Percentiles rank a stretch among this genome's conserved stretches.
These are phyloP conservation scores for Dendropsophus ebraccatus DNA, from an alignment of 2,113 vertebrate species.

Conservation along the genomic window DNA sequence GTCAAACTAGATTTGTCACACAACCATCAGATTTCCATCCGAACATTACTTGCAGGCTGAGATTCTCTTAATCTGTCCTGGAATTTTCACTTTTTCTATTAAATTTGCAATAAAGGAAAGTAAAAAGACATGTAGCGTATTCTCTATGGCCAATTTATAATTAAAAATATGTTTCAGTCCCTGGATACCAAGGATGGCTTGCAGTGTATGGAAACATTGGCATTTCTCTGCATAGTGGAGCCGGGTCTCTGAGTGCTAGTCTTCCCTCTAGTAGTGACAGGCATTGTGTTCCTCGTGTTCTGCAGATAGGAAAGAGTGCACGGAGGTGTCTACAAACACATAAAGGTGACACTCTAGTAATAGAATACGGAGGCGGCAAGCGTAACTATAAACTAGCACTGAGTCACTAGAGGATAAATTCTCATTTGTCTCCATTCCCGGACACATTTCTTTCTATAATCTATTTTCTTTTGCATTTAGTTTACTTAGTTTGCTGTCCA, in stretches of 20 bases:
- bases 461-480: conserved; percentile 21
- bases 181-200: neutral
- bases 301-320: conserved; percentile 14
- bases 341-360: conserved; percentile 43
- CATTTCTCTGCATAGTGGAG: neutral
- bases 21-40: conserved; percentile 2
- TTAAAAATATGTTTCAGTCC: conserved; percentile 18
- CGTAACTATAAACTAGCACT: conserved; percentile 3
- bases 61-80: conserved; percentile 8
- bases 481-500: neutral
- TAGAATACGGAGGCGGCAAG: conserved; percentile 35
- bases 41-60: neutral
- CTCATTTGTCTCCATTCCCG: conserved; percentile 22
- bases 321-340: conserved; percentile 31
- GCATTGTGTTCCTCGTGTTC: conserved; percentile 17
- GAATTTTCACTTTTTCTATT: neutral
- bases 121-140: conserved; percentile 34
- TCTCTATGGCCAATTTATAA: conserved; percentile 27
- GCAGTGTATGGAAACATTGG: neutral
- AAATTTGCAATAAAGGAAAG: conserved; percentile 38
- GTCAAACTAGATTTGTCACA: conserved; percentile 29
- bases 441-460: conserved; percentile 40
- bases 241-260: neutral
- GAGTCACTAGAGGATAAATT: conserved; percentile 32
- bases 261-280: conserved; percentile 1